phyloP scores from a whole-genome alignment of 2,888 invertebrate species.

The Meghimatium bilineatum region DNA sequence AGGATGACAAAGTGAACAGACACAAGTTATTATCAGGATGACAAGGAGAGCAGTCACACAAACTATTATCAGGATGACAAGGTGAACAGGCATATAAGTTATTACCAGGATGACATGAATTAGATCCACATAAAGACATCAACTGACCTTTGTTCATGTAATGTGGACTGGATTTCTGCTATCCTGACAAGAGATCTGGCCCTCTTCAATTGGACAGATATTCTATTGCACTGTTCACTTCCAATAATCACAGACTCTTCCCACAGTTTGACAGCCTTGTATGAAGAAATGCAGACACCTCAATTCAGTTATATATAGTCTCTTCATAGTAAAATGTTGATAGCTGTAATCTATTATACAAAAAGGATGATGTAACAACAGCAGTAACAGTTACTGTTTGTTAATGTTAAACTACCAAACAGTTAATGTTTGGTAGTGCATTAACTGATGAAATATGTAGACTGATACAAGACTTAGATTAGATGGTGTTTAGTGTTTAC shows the following conservation, averaged over 20 bases:
- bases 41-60: not conserved
- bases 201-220: conserved; percentile 91
- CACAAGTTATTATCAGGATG: not conserved
- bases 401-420: too few species aligned
- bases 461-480: too few species aligned
- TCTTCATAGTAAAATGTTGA: too few species aligned
- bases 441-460: too few species aligned
- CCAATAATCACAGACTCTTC: conserved; percentile 95
- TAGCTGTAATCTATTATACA: too few species aligned
- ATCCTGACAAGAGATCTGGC: conserved; percentile 95
- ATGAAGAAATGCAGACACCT: not conserved
- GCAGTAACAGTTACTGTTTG: too few species aligned
- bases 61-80: not conserved
- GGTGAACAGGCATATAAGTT: not conserved
- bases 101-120: not conserved
- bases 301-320: not conserved
- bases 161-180: conserved; percentile 96
- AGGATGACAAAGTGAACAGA: not conserved
- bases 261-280: conserved; percentile 90
- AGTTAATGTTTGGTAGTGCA: too few species aligned
- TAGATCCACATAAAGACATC: not conserved
- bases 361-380: too few species aligned
- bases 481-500: too few species aligned
- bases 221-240: conserved; percentile 94
- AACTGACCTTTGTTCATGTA: conserved; percentile 95